Percentiles rank a stretch among this genome's conserved stretches.
phyloP scores from a whole-genome alignment of 1,140 invertebrate species.

The Zaprionus tsacasi region DNA sequence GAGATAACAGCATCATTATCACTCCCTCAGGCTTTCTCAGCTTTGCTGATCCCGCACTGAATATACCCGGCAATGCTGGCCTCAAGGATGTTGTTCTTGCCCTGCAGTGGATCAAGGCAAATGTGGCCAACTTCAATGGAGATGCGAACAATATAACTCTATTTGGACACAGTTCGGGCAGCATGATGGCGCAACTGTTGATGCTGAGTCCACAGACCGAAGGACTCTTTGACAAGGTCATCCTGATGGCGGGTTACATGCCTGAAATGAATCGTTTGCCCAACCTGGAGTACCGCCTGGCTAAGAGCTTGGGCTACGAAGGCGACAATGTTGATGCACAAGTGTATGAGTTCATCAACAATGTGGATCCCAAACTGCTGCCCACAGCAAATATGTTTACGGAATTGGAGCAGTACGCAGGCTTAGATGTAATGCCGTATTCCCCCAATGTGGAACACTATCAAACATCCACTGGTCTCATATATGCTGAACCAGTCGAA shows the following conservation, averaged over 20 bases:
- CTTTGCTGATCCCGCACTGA: slow-evolving; percentile 87
- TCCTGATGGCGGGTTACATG: slow-evolving; percentile 85
- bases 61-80: slow-evolving; percentile 86
- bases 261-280: slow-evolving; percentile 57
- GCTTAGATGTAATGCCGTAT: not conserved
- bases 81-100: slow-evolving; percentile 85
- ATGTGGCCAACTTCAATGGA: slow-evolving; percentile 87
- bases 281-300: slow-evolving; percentile 62
- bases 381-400: slow-evolving; percentile 36
- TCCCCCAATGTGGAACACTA: slow-evolving; percentile 56
- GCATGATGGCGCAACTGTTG: slow-evolving; percentile 71
- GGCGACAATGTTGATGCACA: slow-evolving; percentile 55
- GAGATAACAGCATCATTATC: not conserved
- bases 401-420: slow-evolving; percentile 26
- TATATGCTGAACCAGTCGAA: slow-evolving; percentile 45
- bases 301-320: slow-evolving; percentile 65
- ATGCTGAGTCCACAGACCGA: slow-evolving; percentile 64
- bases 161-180: slow-evolving; percentile 85
- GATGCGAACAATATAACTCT: slow-evolving; percentile 86
- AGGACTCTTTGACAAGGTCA: slow-evolving; percentile 87
- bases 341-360: slow-evolving; percentile 46
- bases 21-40: slow-evolving; percentile 84
- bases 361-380: slow-evolving; percentile 42
- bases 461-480: slow-evolving; percentile 34
- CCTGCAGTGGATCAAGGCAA: slow-evolving; percentile 86